Percentiles rank a stretch among this genome's conserved stretches.
These are phyloP conservation scores for Microtus oregoni DNA, from an alignment of 2,113 vertebrate genomes.

Conservation along the genomic window DNA sequence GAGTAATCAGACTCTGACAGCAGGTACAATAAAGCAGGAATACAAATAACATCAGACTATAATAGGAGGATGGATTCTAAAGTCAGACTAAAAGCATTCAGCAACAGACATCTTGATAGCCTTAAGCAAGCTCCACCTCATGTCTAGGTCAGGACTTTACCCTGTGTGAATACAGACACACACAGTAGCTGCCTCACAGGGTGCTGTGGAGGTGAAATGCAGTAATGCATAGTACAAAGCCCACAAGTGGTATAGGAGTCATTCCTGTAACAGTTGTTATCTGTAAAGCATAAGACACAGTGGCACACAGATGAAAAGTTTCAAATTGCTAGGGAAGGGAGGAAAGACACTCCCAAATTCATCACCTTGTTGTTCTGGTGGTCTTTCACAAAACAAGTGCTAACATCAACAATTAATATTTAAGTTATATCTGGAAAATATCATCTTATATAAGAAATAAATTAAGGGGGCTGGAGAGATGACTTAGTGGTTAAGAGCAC, in stretches of 20 bases:
- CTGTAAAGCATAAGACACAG: not conserved
- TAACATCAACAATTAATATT: not conserved
- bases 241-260: not conserved
- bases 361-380: not conserved
- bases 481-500: not conserved
- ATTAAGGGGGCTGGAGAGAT: not conserved
- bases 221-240: not conserved
- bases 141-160: not conserved
- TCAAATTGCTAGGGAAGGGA: not conserved
- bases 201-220: slow-evolving; percentile 4
- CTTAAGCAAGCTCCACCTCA: not conserved
- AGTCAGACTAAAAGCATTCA: slow-evolving; percentile 21
- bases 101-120: not conserved
- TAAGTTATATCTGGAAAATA: slow-evolving; percentile 6
- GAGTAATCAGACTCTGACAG: not conserved
- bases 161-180: not conserved
- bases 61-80: not conserved
- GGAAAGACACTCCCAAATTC: slow-evolving; percentile 25
- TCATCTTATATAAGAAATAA: slow-evolving; percentile 30
- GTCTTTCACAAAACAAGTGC: slow-evolving; percentile 17
- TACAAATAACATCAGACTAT: slow-evolving; percentile 36
- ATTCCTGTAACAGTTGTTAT: not conserved
- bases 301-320: slow-evolving; percentile 30
- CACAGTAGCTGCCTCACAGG: not conserved
- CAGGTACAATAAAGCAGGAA: not conserved